Base-by-base conservation (phyloP, 2,113 vertebrate genomes). In the Sander vitreus region DNA sequence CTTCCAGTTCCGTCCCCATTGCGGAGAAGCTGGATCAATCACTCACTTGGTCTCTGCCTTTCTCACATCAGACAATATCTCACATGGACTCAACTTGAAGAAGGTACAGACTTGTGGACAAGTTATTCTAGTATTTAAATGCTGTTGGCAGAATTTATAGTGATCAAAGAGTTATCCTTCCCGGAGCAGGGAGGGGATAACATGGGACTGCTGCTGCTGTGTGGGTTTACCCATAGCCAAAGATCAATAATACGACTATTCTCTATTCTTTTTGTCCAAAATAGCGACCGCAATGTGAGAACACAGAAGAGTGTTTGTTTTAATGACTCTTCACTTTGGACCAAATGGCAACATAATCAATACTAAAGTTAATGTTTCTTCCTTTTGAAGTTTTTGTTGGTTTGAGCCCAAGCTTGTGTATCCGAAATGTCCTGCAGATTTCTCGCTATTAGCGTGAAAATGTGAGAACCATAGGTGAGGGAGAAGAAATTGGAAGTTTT, bases 11-110 rank as follows among this genome's bases (percentile, higher is more conserved):
- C 96, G 97, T 63, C 97, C 97, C 33, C 97, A 99, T 87, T 98
- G 97, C 65, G 97, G 97, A 82, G 97, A 99, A 94, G 96, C 97
- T 1, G 97, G 97, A 50, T 98, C 97, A 71, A 96, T 99, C 93
- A 98, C 97, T 33, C 97, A 99, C 89, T 91, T 98, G 79, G 97
- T 97, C 25, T 97, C 97, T 18, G 97, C 97, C 80, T 99, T 99
- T 85, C 93, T 99, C 57, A 96, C 96, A 14, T 95, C 97, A 0
- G 97, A 99, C 94, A 99, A 98, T 91, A 99, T 99, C 93, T 98
- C 97, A 67, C 97, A 99, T 0, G 97, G 97, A 84, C 93, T 99
- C 80, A 97, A 98, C 86, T 90, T 99, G 69, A 98, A 98, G 91
- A 97, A 99, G 96, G 97, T 98, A 94, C 1, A 5, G 3, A 75